Evolutionary conservation across 1,140 invertebrate species (phyloP), one percentile per base, ranked within the genome.

Genomic region (Triops cancriformis): DNA sequence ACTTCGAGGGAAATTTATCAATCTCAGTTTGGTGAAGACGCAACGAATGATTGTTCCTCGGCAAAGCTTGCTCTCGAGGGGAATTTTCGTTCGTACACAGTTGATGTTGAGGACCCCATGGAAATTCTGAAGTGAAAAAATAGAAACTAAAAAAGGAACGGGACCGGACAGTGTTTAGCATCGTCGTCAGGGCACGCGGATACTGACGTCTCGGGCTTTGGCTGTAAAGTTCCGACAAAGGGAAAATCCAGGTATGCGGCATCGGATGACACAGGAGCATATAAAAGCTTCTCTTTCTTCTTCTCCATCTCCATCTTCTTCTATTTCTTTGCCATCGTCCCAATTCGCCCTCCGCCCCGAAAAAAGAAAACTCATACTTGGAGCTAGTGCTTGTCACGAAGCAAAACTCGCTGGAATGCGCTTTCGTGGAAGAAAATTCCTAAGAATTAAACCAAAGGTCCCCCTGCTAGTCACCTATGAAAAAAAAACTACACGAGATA

Each of bases 221-320:
- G 51, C 31, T 37, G 7, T 37, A 37, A 23, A 64, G 51, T 64
- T 64, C 51, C 51, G 51, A 64, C 51, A 64, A 64, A 64, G 51
- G 51, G 31, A 37, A 64, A 64, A 64, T 23, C 51, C 51, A 64
- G 51, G 51, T 64, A 64, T 64, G 51, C 51, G 51, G 51, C 51
- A 64, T 64, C 51, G 51, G 51, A 64, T 64, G 51, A 64, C 51
- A 64, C 51, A 64, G 51, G 51, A 64, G 51, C 51, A 64, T 64
- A 64, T 64, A 64, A 64, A 64, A 64, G 51, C 51, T 64, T 64
- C 51, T 64, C n/a, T 64, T 23, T 64, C 51, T 51, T 23, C n/a
- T 14, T 51, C 45, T 51, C 45, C 23, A 18, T 51, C 45, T 51
- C 45, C 23, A 18, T 64, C 51, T 37, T 64, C n/a, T 64, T 18